Evolutionary conservation across 1,140 invertebrate genomes (phyloP).

Genomic region (Parasteatoda tepidariorum): DNA sequence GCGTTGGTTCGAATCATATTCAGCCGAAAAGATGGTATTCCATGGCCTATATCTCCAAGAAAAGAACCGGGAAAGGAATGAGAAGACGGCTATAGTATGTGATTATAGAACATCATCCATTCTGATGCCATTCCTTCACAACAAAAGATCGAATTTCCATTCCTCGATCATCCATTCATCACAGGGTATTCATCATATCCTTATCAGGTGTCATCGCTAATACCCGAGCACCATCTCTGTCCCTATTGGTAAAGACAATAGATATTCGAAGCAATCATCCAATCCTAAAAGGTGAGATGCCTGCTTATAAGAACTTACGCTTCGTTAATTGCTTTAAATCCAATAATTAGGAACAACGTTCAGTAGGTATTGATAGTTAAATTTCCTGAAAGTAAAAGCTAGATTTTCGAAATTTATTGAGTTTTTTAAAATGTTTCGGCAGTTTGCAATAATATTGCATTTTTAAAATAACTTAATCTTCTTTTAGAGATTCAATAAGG

Average conservation of each 20-base stretch:
- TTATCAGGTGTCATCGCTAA: slow-evolving; percentile 44
- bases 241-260: background rate
- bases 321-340: background rate
- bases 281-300: background rate
- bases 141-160: slow-evolving; percentile 38
- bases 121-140: background rate
- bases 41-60: background rate
- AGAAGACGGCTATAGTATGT: background rate
- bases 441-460: too few species aligned
- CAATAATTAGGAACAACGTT: too few species aligned
- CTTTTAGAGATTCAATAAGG: too few species aligned
- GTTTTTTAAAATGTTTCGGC: too few species aligned
- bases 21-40: background rate
- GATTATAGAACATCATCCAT: background rate
- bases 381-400: too few species aligned
- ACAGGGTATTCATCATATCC: slow-evolving; percentile 15
- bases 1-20: background rate
- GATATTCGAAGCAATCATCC: background rate
- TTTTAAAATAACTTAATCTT: too few species aligned
- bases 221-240: background rate
- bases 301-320: background rate
- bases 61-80: background rate
- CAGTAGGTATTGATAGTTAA: too few species aligned
- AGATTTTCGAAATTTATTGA: too few species aligned
- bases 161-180: slow-evolving; percentile 13